A percentile compares a stretch with the other conserved stretches of the same genome.
phyloP scores from a whole-genome alignment of 2,888 invertebrate genomes.

The Trichopria drosophilae region DNA sequence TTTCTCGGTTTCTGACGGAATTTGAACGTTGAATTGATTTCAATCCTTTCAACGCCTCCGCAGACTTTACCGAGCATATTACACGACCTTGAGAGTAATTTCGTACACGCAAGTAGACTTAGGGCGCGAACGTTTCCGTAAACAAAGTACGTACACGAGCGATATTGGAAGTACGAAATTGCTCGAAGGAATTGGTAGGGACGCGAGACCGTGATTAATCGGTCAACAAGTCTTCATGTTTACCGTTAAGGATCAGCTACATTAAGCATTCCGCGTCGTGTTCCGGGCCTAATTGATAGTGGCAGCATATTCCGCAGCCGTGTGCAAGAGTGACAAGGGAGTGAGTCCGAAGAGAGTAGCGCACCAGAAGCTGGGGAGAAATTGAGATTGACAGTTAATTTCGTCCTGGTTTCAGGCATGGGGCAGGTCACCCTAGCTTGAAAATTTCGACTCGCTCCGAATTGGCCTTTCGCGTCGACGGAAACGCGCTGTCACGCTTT shows the following conservation, averaged over 20 bases:
- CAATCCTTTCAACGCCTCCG: too few relatives aligned
- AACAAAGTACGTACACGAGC: too few relatives aligned
- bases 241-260: too few relatives aligned
- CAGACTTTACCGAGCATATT: too few relatives aligned
- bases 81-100: too few relatives aligned
- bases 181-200: background rate
- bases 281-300: constrained; percentile 6
- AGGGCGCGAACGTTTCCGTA: too few relatives aligned
- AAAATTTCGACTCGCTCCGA: constrained; percentile 46
- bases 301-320: background rate
- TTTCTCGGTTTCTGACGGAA: too few relatives aligned
- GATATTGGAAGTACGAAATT: too few relatives aligned
- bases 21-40: too few relatives aligned
- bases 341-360: too few relatives aligned
- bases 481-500: constrained; percentile 43
- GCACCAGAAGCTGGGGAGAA: constrained; percentile 35
- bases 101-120: too few relatives aligned
- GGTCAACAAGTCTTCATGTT: constrained; percentile 4
- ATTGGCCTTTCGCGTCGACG: constrained; percentile 53
- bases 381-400: constrained; percentile 60
- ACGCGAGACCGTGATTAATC: constrained; percentile 1
- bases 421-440: constrained; percentile 33
- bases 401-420: constrained; percentile 45
- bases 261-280: constrained; percentile 7
- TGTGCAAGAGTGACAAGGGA: too few relatives aligned